These are phyloP conservation scores for Nymphalis io DNA, from an alignment of 1,140 invertebrate genomes.

Conservation along the genomic window DNA sequence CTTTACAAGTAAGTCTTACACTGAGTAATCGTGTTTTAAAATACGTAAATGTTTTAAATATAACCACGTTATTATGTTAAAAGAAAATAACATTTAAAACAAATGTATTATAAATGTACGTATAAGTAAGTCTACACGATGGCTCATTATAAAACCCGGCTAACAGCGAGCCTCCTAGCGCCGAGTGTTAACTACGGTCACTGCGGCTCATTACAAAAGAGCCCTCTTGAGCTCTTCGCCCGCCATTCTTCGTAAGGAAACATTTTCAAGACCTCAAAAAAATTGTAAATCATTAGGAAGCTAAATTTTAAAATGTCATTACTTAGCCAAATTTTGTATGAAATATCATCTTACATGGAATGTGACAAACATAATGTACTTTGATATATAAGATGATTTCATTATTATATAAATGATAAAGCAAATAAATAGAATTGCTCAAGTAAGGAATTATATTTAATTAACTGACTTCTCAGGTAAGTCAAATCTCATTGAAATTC, in stretches of 20 bases:
- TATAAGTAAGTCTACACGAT: neutral
- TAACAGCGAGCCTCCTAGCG: constrained; percentile 19
- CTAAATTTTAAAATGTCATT: neutral
- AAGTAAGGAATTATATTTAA: constrained; percentile 10
- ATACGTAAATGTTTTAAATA: neutral
- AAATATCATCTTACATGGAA: no score
- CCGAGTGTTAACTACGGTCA: constrained; percentile 21
- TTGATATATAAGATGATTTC: no score
- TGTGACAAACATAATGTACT: no score
- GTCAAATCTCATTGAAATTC: constrained; percentile 25
- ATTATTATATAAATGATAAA: no score
- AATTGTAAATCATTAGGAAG: neutral
- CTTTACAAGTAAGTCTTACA: no score
- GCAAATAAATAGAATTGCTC: neutral
- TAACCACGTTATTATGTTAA: neutral
- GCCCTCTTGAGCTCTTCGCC: neutral
- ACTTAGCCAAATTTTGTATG: no score
- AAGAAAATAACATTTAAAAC: neutral
- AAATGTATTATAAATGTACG: neutral
- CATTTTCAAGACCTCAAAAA: neutral
- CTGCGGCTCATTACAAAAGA: constrained; percentile 24
- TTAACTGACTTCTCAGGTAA: constrained; percentile 18
- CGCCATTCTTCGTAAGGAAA: constrained; percentile 8
- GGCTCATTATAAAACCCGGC: constrained; percentile 26
- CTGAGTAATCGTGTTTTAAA: no score